Evolutionary conservation across 1,140 invertebrate genomes (phyloP), one percentile per base, ranked within the genome.

Genomic region (Lordiphosa mommai): DNA sequence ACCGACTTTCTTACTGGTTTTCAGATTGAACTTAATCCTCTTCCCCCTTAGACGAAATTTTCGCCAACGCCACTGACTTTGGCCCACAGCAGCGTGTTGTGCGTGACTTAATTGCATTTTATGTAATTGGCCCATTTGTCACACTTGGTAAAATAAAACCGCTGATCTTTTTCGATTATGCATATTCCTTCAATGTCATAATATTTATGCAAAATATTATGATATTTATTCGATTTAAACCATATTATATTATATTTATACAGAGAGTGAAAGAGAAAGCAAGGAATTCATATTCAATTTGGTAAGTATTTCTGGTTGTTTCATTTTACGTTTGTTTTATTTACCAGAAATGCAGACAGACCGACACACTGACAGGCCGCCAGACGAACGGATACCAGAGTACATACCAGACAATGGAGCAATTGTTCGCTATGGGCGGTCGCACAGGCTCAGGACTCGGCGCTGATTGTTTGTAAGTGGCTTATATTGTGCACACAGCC

Each of bases 391-490:
- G 52, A 47, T 20, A 44, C 59, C 57, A 27, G 23, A 27, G 4
- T 27, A 27, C 23, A 7, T 27, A 5, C 23, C 23, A 27, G 65
- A 74, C 70, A 82, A 74, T 67, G 58, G 50, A 48, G 61, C 74
- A 74, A 73, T 82, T 82, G 76, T 64, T 82, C 57, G 52, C 61
- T 66, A 47, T 59, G 41, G 76, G 58, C 48, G 41, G 41, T 17
- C 38, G 1, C 49, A 29, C 46, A 44, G 43, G 40, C 36, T 30
- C 53, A 17, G 49, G 47, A 38, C 61, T 61, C 72, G 76, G 65
- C 61, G 74, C 72, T 80, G 76, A 80, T 80, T 80, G 76, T 80
- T 80, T 82, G 76, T 82, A 80, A 80, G 76, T 76, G 76, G 76
- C 76, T 80, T 82, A 82, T 82, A 72, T 69, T 82, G 65, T 74